These are phyloP conservation scores for Meloe dianella DNA, from an alignment of 2,888 invertebrate genomes.

Conservation along the genomic window DNA sequence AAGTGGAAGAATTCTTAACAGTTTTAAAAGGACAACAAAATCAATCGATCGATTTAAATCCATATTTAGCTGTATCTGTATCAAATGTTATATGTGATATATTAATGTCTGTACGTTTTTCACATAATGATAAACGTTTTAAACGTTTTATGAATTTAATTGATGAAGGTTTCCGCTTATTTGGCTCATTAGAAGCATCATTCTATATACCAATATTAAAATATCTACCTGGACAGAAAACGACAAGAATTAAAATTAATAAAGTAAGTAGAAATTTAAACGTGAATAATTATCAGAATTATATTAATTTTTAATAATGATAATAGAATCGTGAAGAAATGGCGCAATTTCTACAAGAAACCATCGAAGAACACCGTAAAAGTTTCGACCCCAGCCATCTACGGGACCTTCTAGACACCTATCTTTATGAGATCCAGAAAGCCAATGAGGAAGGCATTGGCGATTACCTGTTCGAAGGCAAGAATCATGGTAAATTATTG, in stretches of 20 bases:
- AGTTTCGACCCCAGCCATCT: conserved; percentile 77
- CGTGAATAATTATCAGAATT: not conserved
- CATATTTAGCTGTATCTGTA: conserved; percentile 78
- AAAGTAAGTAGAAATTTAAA: conserved; percentile 60
- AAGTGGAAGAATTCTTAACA: conserved; percentile 76
- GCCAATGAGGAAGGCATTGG: conserved; percentile 79
- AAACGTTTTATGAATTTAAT: conserved; percentile 82
- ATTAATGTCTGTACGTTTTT: conserved; percentile 87
- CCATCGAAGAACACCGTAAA: conserved; percentile 80
- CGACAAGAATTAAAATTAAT: conserved; percentile 64
- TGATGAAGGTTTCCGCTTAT: conserved; percentile 88
- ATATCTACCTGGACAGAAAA: conserved; percentile 64
- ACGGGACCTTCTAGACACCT: conserved; percentile 85
- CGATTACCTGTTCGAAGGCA: conserved; percentile 79
- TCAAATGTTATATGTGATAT: conserved; percentile 92
- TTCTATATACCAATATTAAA: conserved; percentile 84
- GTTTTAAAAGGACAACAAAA: conserved; percentile 70
- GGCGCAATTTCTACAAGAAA: conserved; percentile 82
- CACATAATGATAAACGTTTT: conserved; percentile 78
- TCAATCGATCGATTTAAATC: conserved; percentile 76
- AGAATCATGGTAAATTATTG: conserved; percentile 86
- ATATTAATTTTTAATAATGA: not conserved
- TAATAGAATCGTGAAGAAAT: conserved; percentile 79
- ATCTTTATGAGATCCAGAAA: conserved; percentile 83
- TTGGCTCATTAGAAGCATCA: conserved; percentile 81